These are phyloP conservation scores for Anniella stebbinsi DNA, from an alignment of 2,797 vertebrate genomes.

Conservation along the genomic window DNA sequence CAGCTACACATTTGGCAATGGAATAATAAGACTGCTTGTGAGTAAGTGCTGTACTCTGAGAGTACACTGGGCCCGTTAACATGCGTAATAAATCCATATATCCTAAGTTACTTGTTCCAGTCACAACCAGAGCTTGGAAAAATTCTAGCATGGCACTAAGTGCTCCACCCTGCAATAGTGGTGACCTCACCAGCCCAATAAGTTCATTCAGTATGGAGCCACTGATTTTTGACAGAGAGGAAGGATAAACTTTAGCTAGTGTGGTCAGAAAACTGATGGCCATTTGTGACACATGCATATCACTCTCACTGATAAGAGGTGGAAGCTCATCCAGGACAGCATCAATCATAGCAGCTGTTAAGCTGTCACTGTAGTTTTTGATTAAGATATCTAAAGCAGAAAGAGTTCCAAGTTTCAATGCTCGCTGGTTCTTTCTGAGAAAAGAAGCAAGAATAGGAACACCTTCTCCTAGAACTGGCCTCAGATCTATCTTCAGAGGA, in stretches of 20 bases:
- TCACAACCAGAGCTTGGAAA: slow-evolving; percentile 94
- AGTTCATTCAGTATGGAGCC: slow-evolving; percentile 96
- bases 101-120: slow-evolving; percentile 91
- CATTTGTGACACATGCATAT: slow-evolving; percentile 99
- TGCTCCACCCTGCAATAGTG: slow-evolving; percentile 95
- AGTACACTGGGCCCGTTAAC: slow-evolving; percentile 96
- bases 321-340: slow-evolving; percentile 97
- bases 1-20: slow-evolving; percentile 98
- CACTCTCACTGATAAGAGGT: slow-evolving; percentile 96
- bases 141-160: slow-evolving; percentile 98
- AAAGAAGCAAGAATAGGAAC: slow-evolving; percentile 98
- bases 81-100: slow-evolving; percentile 99
- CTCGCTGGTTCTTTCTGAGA: slow-evolving; percentile 96
- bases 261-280: slow-evolving; percentile 98
- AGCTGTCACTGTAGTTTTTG: slow-evolving; percentile 91
- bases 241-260: slow-evolving; percentile 95
- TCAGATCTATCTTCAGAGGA: slow-evolving; percentile 93
- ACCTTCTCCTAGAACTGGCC: slow-evolving; percentile 93
- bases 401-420: slow-evolving; percentile 95
- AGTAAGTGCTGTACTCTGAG: slow-evolving; percentile 92
- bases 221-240: slow-evolving; percentile 95
- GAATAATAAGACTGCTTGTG: slow-evolving; percentile 99
- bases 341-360: slow-evolving; percentile 97
- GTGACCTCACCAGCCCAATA: slow-evolving; percentile 94
- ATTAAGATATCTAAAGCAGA: slow-evolving; percentile 96